Conservation (phyloP, 2,888 invertebrate species). For the Ephialtes manifestator region DNA sequence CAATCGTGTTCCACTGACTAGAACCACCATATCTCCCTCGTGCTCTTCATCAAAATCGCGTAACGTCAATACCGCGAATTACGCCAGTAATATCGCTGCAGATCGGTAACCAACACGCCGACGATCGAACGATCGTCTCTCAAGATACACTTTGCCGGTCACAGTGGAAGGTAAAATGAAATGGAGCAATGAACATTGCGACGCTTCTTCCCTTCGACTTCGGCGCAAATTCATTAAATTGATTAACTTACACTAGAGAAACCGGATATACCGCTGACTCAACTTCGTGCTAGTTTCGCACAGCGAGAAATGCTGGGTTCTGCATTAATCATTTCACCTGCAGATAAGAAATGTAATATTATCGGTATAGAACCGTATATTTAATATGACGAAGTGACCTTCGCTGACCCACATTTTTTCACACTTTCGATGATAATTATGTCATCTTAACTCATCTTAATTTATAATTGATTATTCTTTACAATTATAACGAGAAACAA, state of each 20-base stretch:
- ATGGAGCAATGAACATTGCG: not conserved
- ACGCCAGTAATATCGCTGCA: too few species aligned
- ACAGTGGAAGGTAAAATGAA: slow-evolving; percentile 2
- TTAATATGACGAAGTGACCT: not conserved
- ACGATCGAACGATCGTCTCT: slow-evolving; percentile 17
- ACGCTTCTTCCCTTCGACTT: not conserved
- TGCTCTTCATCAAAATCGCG: too few species aligned
- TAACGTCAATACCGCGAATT: too few species aligned
- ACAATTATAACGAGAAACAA: too few species aligned
- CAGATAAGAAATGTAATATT: not conserved
- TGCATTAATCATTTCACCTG: not conserved
- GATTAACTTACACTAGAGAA: not conserved
- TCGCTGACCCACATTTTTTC: not conserved
- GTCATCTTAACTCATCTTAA: too few species aligned
- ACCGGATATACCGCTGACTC: slow-evolving; percentile 14
- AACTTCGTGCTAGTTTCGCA: not conserved
- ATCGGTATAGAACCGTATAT: not conserved
- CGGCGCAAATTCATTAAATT: not conserved
- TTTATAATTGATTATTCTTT: too few species aligned
- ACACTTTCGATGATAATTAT: too few species aligned
- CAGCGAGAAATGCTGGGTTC: not conserved
- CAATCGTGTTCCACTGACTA: too few species aligned
- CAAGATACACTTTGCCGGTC: slow-evolving; percentile 10
- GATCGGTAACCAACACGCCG: too few species aligned
- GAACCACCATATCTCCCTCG: too few species aligned